Conservation (phyloP, 2,888 invertebrate species). For the Aphidius colemani region DNA sequence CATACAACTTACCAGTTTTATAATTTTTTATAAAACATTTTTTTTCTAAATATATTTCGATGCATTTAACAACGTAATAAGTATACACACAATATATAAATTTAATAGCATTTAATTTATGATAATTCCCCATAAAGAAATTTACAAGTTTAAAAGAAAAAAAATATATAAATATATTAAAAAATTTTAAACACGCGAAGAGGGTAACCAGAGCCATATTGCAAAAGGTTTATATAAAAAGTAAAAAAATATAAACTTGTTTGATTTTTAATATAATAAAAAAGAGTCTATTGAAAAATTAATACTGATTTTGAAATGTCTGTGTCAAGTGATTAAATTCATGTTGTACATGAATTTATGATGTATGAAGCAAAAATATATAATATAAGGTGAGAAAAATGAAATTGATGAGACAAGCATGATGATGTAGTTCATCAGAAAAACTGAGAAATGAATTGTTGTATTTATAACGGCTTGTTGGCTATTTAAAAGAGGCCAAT, state of each 20-base stretch:
- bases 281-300: too few relatives aligned
- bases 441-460: constrained; percentile 20
- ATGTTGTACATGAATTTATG: not conserved
- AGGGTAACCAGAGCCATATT: constrained; percentile 1
- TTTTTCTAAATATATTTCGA: not conserved
- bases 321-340: not conserved
- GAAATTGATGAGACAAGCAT: constrained; percentile 2
- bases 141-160: constrained; percentile 29
- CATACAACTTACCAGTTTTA: too few relatives aligned
- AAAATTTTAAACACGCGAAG: constrained; percentile 30
- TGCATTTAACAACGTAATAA: constrained; percentile 19
- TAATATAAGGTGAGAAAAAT: not conserved
- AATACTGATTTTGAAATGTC: not conserved
- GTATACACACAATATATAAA: constrained; percentile 14
- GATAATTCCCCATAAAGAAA: constrained; percentile 41
- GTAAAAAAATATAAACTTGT: not conserved
- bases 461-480: constrained; percentile 22
- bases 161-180: not conserved
- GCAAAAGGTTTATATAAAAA: too few relatives aligned
- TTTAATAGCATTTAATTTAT: constrained; percentile 52
- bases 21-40: too few relatives aligned
- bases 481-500: constrained; percentile 49
- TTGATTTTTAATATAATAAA: not conserved
- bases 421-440: not conserved
- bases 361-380: not conserved